Percentiles rank a stretch among this genome's conserved stretches.
Conservation (phyloP, 2,113 vertebrate species). For the Heterotis niloticus region DNA sequence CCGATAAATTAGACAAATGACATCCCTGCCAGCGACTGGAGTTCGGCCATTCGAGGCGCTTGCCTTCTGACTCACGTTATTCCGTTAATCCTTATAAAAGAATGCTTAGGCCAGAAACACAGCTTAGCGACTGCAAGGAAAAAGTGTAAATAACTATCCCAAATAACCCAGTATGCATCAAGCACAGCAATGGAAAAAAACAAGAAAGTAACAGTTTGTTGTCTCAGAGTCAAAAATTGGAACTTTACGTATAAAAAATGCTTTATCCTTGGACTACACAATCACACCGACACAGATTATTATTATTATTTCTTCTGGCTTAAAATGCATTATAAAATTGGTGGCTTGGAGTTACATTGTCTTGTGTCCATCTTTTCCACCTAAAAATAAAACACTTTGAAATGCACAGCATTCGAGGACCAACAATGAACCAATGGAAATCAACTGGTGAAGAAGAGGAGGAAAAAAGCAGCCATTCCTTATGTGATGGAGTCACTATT, state of each 20-base stretch:
- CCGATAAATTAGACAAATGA: no score
- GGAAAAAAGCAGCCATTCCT: not conserved
- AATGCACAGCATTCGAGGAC: not conserved
- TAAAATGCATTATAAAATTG: constrained; percentile 8
- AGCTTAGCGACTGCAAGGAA: not conserved
- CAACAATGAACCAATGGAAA: not conserved
- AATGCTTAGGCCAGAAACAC: no score
- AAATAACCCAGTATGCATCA: not conserved
- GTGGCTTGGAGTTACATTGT: not conserved
- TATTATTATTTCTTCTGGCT: constrained; percentile 6
- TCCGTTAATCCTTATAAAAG: no score
- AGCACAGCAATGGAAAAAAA: constrained; percentile 7
- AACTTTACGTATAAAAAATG: constrained; percentile 19
- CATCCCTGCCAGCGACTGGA: no score
- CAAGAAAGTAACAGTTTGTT: not conserved
- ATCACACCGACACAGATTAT: constrained; percentile 17
- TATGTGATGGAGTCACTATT: not conserved
- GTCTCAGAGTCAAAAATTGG: constrained; percentile 9
- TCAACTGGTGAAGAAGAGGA: not conserved
- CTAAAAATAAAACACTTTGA: not conserved
- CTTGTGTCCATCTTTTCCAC: not conserved
- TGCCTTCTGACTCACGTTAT: no score
- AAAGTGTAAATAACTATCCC: constrained; percentile 12
- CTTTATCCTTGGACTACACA: constrained; percentile 16
- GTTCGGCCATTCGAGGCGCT: no score